Base-by-base conservation (phyloP, 2,113 vertebrate species). In the Blennius ocellaris region DNA sequence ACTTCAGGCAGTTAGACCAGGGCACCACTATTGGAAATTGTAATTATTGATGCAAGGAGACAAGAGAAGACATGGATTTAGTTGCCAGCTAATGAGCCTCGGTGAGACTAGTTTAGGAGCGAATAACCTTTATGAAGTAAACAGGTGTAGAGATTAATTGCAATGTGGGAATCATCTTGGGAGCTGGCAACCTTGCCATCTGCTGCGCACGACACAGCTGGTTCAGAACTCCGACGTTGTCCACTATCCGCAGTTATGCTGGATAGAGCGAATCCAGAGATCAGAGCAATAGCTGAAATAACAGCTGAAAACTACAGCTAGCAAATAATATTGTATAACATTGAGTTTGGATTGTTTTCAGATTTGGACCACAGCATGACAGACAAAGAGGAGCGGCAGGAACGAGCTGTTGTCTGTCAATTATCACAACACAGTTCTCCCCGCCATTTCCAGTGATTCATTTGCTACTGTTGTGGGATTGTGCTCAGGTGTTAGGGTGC, bases 71-170 rank as follows among this genome's bases (percentile, higher is more conserved):
- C 11, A 6, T 54, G 59, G 50, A 30, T 49, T 66, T 17, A 53
- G 45, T 40, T 55, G 47, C 56, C 49, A 50, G 65, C 65, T 80
- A 59, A 66, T 40, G 44, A 10, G 62, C 48, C 69, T 57, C 7
- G 55, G 39, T 6, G 10, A 59, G 40, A 43, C 66, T 62, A 68
- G 53, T 47, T 54, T 9, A 70, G 63, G 36, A 65, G 59, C 53
- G 66, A 80, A 80, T 30, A 51, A 11, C 45, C 16, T 6, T 72
- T 48, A 82, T 74, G 14, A 79, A 83, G 76, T 56, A 50, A 87
- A 79, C 69, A 66, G 71, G 81, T 73, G 53, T 21, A 65, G 55
- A 52, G 61, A 86, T 66, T 49, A 66, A 80, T 7, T 65, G 48
- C 80, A 69, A 36, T 68, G 61, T 60, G 59, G 43, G 73, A 36